Conservation (phyloP, 2,797 vertebrate species). For the Cuniculus paca region DNA sequence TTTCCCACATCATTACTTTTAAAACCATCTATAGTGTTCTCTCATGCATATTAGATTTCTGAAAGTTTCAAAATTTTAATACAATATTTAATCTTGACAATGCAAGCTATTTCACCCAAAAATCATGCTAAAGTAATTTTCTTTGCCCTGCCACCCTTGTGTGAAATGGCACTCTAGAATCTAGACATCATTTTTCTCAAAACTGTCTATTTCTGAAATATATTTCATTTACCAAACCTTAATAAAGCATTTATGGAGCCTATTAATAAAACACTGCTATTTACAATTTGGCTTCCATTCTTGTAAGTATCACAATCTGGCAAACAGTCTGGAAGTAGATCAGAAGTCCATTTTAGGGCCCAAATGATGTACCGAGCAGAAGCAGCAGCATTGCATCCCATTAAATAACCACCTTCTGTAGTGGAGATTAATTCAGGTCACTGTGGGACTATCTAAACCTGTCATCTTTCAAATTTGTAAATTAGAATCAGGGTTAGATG, state of each 20-base stretch:
- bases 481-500: not conserved
- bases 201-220: slow-evolving; percentile 57
- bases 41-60: not conserved
- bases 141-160: not conserved
- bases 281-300: slow-evolving; percentile 70
- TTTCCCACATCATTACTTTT: not conserved
- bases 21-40: slow-evolving; percentile 13
- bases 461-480: slow-evolving; percentile 62
- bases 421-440: slow-evolving; percentile 71
- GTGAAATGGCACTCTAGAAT: slow-evolving; percentile 45
- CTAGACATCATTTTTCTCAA: not conserved
- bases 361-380: slow-evolving; percentile 8
- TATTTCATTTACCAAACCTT: slow-evolving; percentile 70
- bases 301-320: slow-evolving; percentile 59
- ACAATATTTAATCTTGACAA: slow-evolving; percentile 1
- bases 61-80: slow-evolving; percentile 16
- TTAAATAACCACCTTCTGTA: slow-evolving; percentile 61
- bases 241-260: slow-evolving; percentile 43
- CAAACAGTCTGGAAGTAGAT: slow-evolving; percentile 53
- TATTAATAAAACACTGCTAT: slow-evolving; percentile 70
- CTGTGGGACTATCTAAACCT: slow-evolving; percentile 39
- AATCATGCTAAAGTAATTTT: slow-evolving; percentile 39
- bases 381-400: slow-evolving; percentile 56
- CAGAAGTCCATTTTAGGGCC: slow-evolving; percentile 59
- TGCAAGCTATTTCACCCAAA: not conserved